Conservation (phyloP, 2,888 invertebrate species). For the Salpingus planirostris region DNA sequence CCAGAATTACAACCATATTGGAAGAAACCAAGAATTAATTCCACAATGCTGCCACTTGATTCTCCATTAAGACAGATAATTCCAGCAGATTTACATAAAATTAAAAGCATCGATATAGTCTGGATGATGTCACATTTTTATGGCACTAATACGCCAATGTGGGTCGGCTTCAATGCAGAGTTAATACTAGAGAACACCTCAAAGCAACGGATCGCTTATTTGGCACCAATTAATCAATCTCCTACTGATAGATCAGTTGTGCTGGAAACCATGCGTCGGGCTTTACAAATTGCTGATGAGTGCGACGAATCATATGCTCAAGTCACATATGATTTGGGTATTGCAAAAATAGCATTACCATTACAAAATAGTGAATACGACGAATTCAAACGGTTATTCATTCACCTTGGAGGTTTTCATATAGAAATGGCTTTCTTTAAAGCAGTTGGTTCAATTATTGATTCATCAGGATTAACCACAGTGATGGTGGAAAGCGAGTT, state of each 20-base stretch:
- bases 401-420: constrained; percentile 3
- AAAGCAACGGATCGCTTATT: constrained; percentile 24
- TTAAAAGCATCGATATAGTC: too few relatives aligned
- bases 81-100: too few relatives aligned
- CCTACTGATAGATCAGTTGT: constrained; percentile 24
- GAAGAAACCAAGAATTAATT: not conserved
- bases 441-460: constrained; percentile 3
- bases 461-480: not conserved
- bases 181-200: constrained; percentile 15
- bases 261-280: too few relatives aligned
- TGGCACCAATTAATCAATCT: constrained; percentile 28
- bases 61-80: not conserved
- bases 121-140: too few relatives aligned
- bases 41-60: not conserved
- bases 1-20: not conserved
- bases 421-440: constrained; percentile 1
- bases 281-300: constrained; percentile 14
- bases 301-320: constrained; percentile 21
- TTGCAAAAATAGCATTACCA: constrained; percentile 13
- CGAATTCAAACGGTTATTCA: constrained; percentile 7
- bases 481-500: not conserved
- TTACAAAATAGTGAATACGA: constrained; percentile 21
- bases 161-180: constrained; percentile 25
- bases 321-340: constrained; percentile 30
- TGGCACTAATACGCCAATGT: constrained; percentile 17